Conservation (phyloP, 2,797 vertebrate genomes). For the Scleropages formosus region DNA sequence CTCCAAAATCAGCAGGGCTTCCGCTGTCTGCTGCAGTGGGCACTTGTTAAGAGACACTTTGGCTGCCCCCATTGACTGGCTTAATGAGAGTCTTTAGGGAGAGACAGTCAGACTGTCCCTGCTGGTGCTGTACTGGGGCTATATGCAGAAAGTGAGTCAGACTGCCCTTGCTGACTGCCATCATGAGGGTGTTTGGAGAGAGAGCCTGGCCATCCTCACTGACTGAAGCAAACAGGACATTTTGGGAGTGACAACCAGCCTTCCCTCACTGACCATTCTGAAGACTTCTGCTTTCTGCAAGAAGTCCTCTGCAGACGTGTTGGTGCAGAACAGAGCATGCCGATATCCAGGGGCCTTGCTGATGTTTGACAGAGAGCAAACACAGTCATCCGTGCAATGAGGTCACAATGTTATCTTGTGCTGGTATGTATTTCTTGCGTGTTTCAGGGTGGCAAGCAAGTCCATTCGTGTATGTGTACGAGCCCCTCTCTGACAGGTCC, state of each 20-base stretch:
- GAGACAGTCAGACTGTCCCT: neutral
- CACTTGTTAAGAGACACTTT: constrained; percentile 16
- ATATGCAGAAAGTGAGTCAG: constrained; percentile 9
- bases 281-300: neutral
- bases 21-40: neutral
- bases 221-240: neutral
- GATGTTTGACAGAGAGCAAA: too few relatives aligned
- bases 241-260: neutral
- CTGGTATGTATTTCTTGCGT: too few relatives aligned
- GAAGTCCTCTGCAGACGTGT: too few relatives aligned
- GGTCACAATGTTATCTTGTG: too few relatives aligned
- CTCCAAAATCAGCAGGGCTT: neutral
- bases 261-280: neutral
- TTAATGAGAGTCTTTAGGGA: neutral
- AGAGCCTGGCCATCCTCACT: neutral
- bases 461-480: too few relatives aligned
- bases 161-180: neutral
- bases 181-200: neutral
- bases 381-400: too few relatives aligned
- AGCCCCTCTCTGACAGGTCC: too few relatives aligned
- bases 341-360: too few relatives aligned
- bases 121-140: neutral
- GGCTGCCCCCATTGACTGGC: constrained; percentile 8
- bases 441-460: too few relatives aligned
- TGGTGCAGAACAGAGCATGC: too few relatives aligned